Evolutionary conservation across 92 coral and sea anemone genomes (phyloP).

Genomic region (Desmophyllum pertusum): DNA sequence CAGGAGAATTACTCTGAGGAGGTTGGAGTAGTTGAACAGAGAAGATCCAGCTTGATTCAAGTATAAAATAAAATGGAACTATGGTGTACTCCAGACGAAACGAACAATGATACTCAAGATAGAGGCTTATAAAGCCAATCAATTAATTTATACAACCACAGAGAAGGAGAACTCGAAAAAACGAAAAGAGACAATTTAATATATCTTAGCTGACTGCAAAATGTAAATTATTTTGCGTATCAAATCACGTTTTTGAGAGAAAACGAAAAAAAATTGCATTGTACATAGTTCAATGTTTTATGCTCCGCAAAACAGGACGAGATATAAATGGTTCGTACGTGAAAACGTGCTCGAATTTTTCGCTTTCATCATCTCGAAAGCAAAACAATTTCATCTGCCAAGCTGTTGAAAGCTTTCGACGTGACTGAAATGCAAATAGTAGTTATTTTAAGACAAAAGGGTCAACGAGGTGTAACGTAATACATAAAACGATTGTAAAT

Average conservation of each 20-base stretch:
- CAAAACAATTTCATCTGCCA: neutral
- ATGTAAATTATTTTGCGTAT: neutral
- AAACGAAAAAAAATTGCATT: neutral
- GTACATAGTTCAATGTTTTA: neutral
- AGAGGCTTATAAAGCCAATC: neutral
- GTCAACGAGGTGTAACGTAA: conserved; percentile 15
- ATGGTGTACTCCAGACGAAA: neutral
- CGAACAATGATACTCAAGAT: neutral
- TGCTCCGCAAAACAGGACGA: neutral
- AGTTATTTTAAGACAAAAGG: conserved; percentile 9
- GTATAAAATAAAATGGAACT: conserved; percentile 14
- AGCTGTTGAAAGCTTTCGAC: conserved; percentile 7
- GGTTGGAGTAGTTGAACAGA: conserved; percentile 38
- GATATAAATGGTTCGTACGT: neutral
- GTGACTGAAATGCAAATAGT: conserved; percentile 27
- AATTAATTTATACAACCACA: neutral
- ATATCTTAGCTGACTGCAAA: neutral
- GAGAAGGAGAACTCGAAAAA: neutral
- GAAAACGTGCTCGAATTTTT: neutral
- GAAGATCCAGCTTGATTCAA: conserved; percentile 61
- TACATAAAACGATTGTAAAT: conserved; percentile 9
- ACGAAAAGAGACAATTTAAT: neutral
- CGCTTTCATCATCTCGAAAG: neutral
- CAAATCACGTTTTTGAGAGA: neutral
- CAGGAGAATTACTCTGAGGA: conserved; percentile 66